A percentile compares a stretch with the other conserved stretches of the same genome.
These are phyloP conservation scores for Sebastes iracundus DNA, from an alignment of 2,797 vertebrate species.

Conservation along the genomic window DNA sequence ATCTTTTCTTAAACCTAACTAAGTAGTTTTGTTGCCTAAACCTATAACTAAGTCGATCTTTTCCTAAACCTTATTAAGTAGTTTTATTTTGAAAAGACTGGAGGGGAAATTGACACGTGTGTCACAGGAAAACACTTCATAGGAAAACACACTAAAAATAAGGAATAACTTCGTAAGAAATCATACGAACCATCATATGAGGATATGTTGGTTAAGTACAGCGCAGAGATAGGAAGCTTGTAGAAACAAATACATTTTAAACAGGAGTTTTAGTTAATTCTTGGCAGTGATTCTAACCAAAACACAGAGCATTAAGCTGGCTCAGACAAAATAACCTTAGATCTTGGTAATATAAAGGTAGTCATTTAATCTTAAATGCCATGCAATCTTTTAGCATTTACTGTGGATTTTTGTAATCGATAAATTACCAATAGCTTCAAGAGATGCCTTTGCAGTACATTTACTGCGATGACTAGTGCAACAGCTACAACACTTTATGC, in stretches of 20 bases:
- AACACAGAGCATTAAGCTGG: not conserved
- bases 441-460: not conserved
- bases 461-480: not conserved
- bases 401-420: not conserved
- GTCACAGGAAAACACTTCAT: no score
- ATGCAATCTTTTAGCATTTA: not conserved
- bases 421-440: not conserved
- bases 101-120: no score
- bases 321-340: not conserved
- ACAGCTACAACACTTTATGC: not conserved
- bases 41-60: no score
- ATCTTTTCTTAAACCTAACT: no score
- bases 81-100: no score
- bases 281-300: not conserved
- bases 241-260: not conserved
- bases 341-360: not conserved
- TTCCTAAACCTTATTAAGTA: no score
- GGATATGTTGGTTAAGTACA: no score
- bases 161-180: no score
- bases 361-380: not conserved
- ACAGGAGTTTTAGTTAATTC: not conserved
- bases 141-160: no score
- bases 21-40: no score
- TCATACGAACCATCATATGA: accelerated
- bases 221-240: not conserved